phyloP scores from a whole-genome alignment of 2,888 invertebrate species.

The Brachypalpus laphriformis region DNA sequence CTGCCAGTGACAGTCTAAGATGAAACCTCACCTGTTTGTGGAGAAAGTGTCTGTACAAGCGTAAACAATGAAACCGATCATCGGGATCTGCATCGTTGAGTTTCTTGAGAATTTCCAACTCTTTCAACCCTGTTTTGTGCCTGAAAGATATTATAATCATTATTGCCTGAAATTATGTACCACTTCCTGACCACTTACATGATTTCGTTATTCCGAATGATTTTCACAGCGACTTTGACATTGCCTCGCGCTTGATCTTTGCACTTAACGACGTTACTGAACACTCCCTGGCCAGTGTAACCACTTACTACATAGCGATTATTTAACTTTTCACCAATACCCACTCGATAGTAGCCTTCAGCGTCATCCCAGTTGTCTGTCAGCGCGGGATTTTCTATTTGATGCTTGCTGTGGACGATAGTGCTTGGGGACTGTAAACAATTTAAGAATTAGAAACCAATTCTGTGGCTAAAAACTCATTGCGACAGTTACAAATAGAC shows the following conservation, averaged over 20 bases:
- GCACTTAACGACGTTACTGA: constrained; percentile 97
- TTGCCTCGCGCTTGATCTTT: constrained; percentile 94
- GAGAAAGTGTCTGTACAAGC: constrained; percentile 96
- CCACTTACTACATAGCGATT: constrained; percentile 97
- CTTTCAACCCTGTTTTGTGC: constrained; percentile 98
- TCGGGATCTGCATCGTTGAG: constrained; percentile 99
- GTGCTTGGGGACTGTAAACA: constrained; percentile 87
- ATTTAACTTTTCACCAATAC: constrained; percentile 97
- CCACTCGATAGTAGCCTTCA: constrained; percentile 98
- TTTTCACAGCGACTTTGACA: constrained; percentile 98
- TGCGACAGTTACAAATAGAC: constrained; percentile 80
- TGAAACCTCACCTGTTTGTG: constrained; percentile 89
- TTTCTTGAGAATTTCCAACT: constrained; percentile 96
- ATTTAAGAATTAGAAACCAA: too few relatives aligned
- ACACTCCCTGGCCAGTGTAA: constrained; percentile 99
- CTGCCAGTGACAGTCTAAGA: too few relatives aligned
- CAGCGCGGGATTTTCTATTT: constrained; percentile 93
- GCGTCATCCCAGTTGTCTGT: constrained; percentile 99
- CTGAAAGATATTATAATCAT: too few relatives aligned
- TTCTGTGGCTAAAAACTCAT: too few relatives aligned
- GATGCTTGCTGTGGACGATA: constrained; percentile 83
- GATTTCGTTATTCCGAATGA: constrained; percentile 99
- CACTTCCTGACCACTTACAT: too few relatives aligned
- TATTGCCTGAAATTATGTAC: too few relatives aligned
- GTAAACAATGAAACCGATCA: constrained; percentile 97